phyloP scores from a whole-genome alignment of 2,888 invertebrate genomes.

The Pachydiplax longipennis region DNA sequence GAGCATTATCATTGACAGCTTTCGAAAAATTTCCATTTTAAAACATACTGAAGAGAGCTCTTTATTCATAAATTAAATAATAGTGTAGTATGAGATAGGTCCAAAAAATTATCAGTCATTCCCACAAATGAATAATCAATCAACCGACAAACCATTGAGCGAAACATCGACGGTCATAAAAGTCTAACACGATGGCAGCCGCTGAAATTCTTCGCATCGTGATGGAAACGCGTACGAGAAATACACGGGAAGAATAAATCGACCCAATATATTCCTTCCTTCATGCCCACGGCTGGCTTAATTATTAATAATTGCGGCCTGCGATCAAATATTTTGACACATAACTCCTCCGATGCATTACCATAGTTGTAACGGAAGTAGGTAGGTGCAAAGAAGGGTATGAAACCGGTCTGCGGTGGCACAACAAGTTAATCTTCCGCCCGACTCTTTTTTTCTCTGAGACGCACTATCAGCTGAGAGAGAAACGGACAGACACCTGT shows the following conservation, averaged over 20 bases:
- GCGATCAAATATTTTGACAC: background rate
- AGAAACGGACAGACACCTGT: constrained; percentile 4
- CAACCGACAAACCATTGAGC: too few relatives aligned
- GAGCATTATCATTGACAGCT: too few relatives aligned
- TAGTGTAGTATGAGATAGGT: too few relatives aligned
- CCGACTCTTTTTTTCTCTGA: background rate
- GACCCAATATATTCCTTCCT: background rate
- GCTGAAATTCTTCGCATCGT: background rate
- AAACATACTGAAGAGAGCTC: background rate
- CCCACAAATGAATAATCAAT: background rate
- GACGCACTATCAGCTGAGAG: constrained; percentile 7
- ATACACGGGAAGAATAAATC: background rate
- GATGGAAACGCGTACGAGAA: background rate
- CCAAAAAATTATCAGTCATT: background rate
- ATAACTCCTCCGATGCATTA: background rate
- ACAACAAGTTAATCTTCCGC: constrained; percentile 14
- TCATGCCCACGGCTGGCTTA: background rate
- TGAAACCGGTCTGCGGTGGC: background rate
- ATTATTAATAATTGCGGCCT: background rate
- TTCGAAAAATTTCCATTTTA: background rate
- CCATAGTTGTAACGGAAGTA: constrained; percentile 1
- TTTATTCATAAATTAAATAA: too few relatives aligned
- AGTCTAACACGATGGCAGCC: too few relatives aligned
- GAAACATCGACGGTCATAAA: too few relatives aligned
- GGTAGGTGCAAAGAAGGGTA: background rate